Percentiles rank a stretch among this genome's conserved stretches.
Conservation (phyloP, 2,797 vertebrate species). For the Sternotherus odoratus region DNA sequence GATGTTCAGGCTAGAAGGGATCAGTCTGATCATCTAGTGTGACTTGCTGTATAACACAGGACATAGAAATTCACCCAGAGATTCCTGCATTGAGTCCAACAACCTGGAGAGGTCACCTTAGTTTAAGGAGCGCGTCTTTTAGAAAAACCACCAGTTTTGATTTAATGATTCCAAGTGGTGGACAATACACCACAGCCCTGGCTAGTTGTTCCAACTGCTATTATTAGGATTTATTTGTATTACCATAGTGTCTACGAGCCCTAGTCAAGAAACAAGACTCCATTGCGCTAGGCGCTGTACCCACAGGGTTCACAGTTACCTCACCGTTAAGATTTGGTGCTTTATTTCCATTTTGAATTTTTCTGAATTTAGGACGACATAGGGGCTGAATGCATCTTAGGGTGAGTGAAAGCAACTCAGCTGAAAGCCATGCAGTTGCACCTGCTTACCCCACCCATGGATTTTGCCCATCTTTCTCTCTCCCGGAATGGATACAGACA, state of each 20-base stretch:
- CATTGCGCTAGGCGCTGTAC: background rate
- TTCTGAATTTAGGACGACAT: background rate
- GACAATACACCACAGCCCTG: background rate
- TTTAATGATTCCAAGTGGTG: background rate
- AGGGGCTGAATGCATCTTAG: background rate
- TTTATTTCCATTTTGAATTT: background rate
- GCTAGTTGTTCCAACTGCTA: background rate
- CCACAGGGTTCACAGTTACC: background rate
- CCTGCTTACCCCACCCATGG: background rate
- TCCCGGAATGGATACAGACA: background rate
- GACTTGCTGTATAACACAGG: background rate
- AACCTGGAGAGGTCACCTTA: background rate
- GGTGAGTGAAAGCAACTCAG: background rate
- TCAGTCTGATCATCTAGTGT: background rate
- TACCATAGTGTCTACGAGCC: background rate
- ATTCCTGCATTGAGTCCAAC: conserved; percentile 43
- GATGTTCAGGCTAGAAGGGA: background rate
- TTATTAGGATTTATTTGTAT: background rate
- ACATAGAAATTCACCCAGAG: background rate
- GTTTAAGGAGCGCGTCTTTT: conserved; percentile 62
- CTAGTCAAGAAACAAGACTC: background rate
- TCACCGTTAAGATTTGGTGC: background rate
- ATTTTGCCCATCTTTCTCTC: background rate
- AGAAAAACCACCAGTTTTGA: conserved; percentile 26
- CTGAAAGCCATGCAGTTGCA: background rate